Evolutionary conservation across 2,888 invertebrate genomes (phyloP), one percentile per base, ranked within the genome.

Genomic region (Loripinus fragilis): DNA sequence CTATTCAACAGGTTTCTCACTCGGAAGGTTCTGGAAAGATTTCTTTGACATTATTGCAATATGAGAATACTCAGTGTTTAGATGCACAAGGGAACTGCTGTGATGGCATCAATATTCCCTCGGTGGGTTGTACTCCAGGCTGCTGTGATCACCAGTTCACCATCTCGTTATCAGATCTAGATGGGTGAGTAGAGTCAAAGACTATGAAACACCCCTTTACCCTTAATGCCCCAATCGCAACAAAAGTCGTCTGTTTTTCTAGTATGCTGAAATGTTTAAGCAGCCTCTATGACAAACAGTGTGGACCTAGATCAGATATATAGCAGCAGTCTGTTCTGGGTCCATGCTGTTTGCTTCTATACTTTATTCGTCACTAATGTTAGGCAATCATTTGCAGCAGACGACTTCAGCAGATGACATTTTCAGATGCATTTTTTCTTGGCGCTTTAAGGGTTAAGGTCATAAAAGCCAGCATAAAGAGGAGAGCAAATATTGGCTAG

Each of bases 1-100:
- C 7, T 48, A 5, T 52, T 33, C 5, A 12, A 33, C 60, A 60
- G 60, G 28, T 60, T 33, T 60, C 60, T 2, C 20, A 33, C 20
- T 17, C 33, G 25, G 60, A 60, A 33, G 72, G 80, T 15, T 73
- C 76, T 48, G 74, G 74, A 10, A 67, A 71, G 60, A 48, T 80
- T 30, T 74, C 74, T 2, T 55, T 83, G 1, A 55, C 48, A 28
- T 50, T 80, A 10, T 20, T 69, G 17, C 25, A 80, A 20, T 83
- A 77, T 42, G 67, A 72, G 20, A 83, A 83, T 65, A 25, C 72
- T 0, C 23, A 68, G 50, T 69, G 60, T 12, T 15, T 64, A 17
- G 80, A 76, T 64, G 74, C 67, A 30, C 35, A 42, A 1, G 79
- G 79, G 10, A 70, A 66, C 3, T 83, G 82, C 50, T 83, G 82